A percentile compares a stretch with the other conserved stretches of the same genome.
Conservation (phyloP, 2,797 vertebrate genomes). For the Lacerta viridis region DNA sequence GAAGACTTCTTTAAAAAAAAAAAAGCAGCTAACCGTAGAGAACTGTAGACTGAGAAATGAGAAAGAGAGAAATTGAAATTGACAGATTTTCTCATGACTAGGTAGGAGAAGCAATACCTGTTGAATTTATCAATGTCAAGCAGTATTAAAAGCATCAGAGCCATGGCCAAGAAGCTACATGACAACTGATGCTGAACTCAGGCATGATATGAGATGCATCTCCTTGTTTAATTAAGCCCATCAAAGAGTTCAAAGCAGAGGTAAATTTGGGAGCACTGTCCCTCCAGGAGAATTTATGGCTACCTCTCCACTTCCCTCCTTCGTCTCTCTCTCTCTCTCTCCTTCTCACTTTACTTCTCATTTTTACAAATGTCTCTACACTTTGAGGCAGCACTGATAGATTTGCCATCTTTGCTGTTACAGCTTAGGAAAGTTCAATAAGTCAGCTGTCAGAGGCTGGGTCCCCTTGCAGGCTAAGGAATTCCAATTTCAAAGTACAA, state of each 20-base stretch:
- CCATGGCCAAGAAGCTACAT: background rate
- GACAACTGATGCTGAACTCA: too few species aligned
- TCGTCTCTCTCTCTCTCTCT: background rate
- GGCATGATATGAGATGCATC: background rate
- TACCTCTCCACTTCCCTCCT: background rate
- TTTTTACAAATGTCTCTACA: conserved; percentile 40
- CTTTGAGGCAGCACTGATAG: conserved; percentile 51
- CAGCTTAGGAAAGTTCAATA: conserved; percentile 77
- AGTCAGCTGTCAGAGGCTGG: conserved; percentile 73
- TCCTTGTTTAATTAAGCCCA: conserved; percentile 56
- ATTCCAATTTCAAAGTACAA: conserved; percentile 82
- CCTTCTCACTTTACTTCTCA: background rate
- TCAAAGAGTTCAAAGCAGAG: conserved; percentile 5
- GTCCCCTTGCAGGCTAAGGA: conserved; percentile 72
- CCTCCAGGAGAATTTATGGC: conserved; percentile 15
- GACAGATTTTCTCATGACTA: too few species aligned
- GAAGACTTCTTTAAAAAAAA: too few species aligned
- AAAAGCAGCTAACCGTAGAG: too few species aligned
- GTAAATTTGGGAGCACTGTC: background rate
- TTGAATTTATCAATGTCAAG: background rate
- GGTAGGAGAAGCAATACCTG: background rate
- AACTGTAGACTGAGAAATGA: too few species aligned
- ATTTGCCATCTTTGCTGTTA: conserved; percentile 71
- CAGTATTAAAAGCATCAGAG: background rate
- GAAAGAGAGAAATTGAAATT: too few species aligned